Percentiles rank a stretch among this genome's conserved stretches.
Evolutionary conservation across 2,888 invertebrate genomes (phyloP).

Genomic region (Melieria picta): DNA sequence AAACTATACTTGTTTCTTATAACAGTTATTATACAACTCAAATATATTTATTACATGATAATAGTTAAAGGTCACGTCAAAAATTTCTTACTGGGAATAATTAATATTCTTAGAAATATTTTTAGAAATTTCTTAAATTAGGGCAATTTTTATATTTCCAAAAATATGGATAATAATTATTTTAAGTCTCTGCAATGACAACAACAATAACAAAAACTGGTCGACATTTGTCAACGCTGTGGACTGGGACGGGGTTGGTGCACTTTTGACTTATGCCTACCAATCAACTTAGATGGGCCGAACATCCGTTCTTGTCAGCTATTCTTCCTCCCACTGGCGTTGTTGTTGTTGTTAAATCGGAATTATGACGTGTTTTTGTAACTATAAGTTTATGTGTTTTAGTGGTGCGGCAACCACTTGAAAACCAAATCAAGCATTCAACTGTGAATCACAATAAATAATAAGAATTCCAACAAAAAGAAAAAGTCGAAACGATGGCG

Average conservation of each 20-base stretch:
- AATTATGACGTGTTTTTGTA: no score
- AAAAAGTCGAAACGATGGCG: neutral
- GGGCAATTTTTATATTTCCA: no score
- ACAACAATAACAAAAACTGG: neutral
- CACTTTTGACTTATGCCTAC: conserved; percentile 60
- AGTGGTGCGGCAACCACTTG: conserved; percentile 52
- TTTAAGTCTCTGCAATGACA: neutral
- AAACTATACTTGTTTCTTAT: no score
- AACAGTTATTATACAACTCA: no score
- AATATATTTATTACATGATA: no score
- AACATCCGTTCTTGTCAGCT: conserved; percentile 51
- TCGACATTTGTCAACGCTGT: conserved; percentile 27
- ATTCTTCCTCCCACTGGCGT: neutral
- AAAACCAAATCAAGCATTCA: conserved; percentile 64
- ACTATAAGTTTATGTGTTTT: no score
- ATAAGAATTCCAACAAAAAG: conserved; percentile 50
- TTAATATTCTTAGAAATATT: no score
- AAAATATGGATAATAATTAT: no score
- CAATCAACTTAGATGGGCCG: conserved; percentile 59
- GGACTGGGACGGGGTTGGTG: no score
- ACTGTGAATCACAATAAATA: conserved; percentile 64
- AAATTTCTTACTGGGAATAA: no score
- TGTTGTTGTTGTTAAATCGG: conserved; percentile 4
- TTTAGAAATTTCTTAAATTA: no score
- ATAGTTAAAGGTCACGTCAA: no score